A percentile compares a stretch with the other conserved stretches of the same genome.
phyloP scores from a whole-genome alignment of 1,140 invertebrate genomes.

The Drosophila gunungcola region DNA sequence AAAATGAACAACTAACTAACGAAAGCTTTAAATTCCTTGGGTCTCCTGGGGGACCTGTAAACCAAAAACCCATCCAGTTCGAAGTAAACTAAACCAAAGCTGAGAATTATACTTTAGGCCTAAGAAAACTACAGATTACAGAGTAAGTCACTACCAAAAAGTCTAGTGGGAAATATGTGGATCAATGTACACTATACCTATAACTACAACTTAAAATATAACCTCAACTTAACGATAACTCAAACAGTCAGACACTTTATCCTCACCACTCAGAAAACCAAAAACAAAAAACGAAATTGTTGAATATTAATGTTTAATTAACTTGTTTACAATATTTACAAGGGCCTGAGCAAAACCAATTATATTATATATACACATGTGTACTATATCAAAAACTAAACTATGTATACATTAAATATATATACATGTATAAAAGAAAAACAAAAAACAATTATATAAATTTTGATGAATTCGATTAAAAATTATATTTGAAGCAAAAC shows the following conservation, averaged over 20 bases:
- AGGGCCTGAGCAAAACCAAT: constrained; percentile 42
- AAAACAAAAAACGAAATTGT: constrained; percentile 10
- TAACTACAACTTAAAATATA: constrained; percentile 8
- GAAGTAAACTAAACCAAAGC: constrained; percentile 51
- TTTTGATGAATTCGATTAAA: constrained; percentile 65
- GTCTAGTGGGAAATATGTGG: constrained; percentile 64
- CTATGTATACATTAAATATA: constrained; percentile 32
- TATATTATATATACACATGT: constrained; percentile 38
- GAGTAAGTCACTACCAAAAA: constrained; percentile 35
- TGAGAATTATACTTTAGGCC: constrained; percentile 54
- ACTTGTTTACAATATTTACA: constrained; percentile 54
- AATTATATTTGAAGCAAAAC: constrained; percentile 57
- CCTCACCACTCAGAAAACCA: constrained; percentile 8
- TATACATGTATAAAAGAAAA: constrained; percentile 41
- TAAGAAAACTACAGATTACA: constrained; percentile 27
- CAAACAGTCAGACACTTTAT: constrained; percentile 12
- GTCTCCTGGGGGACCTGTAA: constrained; percentile 17
- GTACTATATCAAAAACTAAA: constrained; percentile 45
- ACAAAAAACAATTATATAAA: constrained; percentile 66
- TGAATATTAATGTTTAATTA: constrained; percentile 39
- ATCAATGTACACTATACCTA: constrained; percentile 54
- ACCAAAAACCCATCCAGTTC: constrained; percentile 58
- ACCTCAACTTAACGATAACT: constrained; percentile 10
- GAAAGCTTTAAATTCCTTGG: constrained; percentile 73
- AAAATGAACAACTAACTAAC: constrained; percentile 61